Conservation (phyloP, 2,113 vertebrate genomes). For the Phaethornis superciliosus region DNA sequence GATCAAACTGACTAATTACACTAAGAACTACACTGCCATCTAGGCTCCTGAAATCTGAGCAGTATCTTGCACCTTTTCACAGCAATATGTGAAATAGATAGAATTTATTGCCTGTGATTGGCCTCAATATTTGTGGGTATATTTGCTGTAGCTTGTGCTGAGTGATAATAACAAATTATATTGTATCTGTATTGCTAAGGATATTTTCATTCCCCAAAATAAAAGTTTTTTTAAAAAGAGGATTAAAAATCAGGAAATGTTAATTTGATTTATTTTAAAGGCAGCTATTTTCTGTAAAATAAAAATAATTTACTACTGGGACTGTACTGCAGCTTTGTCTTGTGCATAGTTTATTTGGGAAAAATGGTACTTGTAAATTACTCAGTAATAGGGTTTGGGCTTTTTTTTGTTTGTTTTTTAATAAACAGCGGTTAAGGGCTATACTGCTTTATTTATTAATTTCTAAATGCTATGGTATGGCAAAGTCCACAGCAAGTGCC, state of each 20-base stretch:
- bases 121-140: constrained; percentile 18
- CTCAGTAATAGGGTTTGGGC: not conserved
- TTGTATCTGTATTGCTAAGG: constrained; percentile 5
- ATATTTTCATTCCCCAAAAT: not conserved
- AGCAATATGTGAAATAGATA: constrained; percentile 15
- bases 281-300: constrained; percentile 51
- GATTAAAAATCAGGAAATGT: not conserved
- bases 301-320: not conserved
- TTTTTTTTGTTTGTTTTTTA: not conserved
- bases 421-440: constrained; percentile 64
- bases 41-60: constrained; percentile 57
- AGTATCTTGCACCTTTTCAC: constrained; percentile 1
- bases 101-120: not conserved
- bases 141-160: constrained; percentile 1
- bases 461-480: not conserved
- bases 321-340: not conserved
- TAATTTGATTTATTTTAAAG: constrained; percentile 26
- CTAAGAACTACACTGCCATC: constrained; percentile 83
- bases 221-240: not conserved
- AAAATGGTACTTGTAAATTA: not conserved
- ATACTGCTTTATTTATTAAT: constrained; percentile 5
- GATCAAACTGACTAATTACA: constrained; percentile 85
- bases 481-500: not conserved
- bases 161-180: constrained; percentile 7
- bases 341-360: not conserved